A percentile compares a stretch with the other conserved stretches of the same genome.
Conservation (phyloP, 1,140 invertebrate species). For the Mizuhopecten yessoensis region DNA sequence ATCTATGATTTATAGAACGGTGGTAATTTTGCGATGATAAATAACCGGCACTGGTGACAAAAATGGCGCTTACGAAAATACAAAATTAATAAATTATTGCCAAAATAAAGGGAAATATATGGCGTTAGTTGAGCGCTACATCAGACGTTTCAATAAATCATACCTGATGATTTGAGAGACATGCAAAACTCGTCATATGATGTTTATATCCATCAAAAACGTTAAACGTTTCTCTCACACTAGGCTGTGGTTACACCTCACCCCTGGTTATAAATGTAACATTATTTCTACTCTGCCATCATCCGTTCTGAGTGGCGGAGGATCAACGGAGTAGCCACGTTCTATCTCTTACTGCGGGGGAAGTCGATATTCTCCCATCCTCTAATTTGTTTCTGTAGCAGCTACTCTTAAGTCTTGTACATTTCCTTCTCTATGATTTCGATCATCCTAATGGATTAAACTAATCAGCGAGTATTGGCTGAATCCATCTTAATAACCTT, state of each 20-base stretch:
- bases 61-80: slow-evolving; percentile 14
- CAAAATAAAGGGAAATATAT: slow-evolving; percentile 40
- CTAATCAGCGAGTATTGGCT: not conserved
- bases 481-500: not conserved
- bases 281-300: not conserved
- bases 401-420: slow-evolving; percentile 16
- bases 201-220: slow-evolving; percentile 18
- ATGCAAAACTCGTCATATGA: not conserved
- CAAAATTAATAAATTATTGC: slow-evolving; percentile 36
- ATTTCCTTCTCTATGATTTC: slow-evolving; percentile 30
- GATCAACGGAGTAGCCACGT: not conserved
- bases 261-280: not conserved
- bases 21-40: not conserved
- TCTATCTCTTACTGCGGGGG: not conserved
- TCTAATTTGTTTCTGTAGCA: slow-evolving; percentile 30
- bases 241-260: not conserved
- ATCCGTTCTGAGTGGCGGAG: not conserved
- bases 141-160: not conserved
- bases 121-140: not conserved
- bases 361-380: slow-evolving; percentile 19
- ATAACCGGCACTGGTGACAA: not conserved
- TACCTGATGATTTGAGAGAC: not conserved
- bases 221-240: slow-evolving; percentile 23
- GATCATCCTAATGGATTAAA: slow-evolving; percentile 9
- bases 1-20: slow-evolving; percentile 21